Evolutionary conservation across 2,797 vertebrate genomes (phyloP).

Genomic region (Sphenodon punctatus): DNA sequence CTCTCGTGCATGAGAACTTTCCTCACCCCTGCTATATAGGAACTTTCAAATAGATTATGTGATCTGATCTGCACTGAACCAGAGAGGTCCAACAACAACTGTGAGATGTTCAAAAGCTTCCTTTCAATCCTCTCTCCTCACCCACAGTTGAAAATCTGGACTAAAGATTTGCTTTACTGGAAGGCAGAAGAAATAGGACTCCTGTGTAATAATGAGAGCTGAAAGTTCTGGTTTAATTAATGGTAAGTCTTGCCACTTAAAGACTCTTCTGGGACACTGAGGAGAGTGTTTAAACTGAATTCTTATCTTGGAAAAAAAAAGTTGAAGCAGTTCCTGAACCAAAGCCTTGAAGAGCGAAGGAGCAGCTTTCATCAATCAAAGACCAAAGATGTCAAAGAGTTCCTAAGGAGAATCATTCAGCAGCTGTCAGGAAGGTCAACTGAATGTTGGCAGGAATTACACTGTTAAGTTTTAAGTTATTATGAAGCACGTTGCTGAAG

Average conservation of each 20-base stretch:
- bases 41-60: too few relatives aligned
- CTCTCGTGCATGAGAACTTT: too few relatives aligned
- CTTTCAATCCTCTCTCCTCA: background rate
- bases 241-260: background rate
- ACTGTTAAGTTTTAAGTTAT: background rate
- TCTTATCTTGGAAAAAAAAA: background rate
- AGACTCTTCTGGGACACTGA: background rate
- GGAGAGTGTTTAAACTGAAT: background rate
- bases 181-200: constrained; percentile 59
- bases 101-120: too few relatives aligned
- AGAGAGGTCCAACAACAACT: too few relatives aligned
- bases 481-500: background rate
- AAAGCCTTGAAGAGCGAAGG: constrained; percentile 50
- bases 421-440: background rate
- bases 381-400: constrained; percentile 48
- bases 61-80: too few relatives aligned
- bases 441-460: background rate
- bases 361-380: constrained; percentile 52
- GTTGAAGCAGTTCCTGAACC: background rate
- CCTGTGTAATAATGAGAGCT: background rate
- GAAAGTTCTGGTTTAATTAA: background rate
- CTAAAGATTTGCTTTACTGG: constrained; percentile 10
- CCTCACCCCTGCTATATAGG: too few relatives aligned
- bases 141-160: constrained; percentile 33
- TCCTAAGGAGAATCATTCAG: background rate